Conservation (phyloP, 2,888 invertebrate genomes). For the Eupeodes luniger region DNA sequence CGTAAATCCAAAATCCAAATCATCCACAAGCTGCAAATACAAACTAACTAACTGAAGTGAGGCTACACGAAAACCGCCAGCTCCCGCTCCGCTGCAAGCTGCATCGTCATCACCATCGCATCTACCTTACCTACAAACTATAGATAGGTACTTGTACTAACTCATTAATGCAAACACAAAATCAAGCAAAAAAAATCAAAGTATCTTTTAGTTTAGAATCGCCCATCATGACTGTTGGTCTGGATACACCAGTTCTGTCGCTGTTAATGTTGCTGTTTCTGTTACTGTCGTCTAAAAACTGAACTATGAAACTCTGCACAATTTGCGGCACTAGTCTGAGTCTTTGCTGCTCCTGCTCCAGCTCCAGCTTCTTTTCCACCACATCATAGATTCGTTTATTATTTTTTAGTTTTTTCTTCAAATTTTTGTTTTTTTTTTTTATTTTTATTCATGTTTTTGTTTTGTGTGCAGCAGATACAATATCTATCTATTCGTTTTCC, state of each 20-base stretch:
- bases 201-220: slow-evolving; percentile 76
- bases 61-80: neutral
- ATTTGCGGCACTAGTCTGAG: slow-evolving; percentile 31
- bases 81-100: too few relatives aligned
- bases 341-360: slow-evolving; percentile 6
- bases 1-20: too few relatives aligned
- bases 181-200: slow-evolving; percentile 51
- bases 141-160: slow-evolving; percentile 50
- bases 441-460: slow-evolving; percentile 19
- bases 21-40: slow-evolving; percentile 1
- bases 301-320: slow-evolving; percentile 47
- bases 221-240: slow-evolving; percentile 72
- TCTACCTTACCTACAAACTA: slow-evolving; percentile 34
- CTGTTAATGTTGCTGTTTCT: slow-evolving; percentile 17
- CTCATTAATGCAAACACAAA: slow-evolving; percentile 72
- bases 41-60: neutral
- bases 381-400: slow-evolving; percentile 37
- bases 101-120: too few relatives aligned
- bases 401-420: slow-evolving; percentile 28
- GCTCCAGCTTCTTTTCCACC: slow-evolving; percentile 2
- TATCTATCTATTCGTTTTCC: slow-evolving; percentile 58
- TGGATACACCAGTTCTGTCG: slow-evolving; percentile 58
- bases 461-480: slow-evolving; percentile 26
- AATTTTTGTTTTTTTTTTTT: slow-evolving; percentile 29
- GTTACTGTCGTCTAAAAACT: slow-evolving; percentile 61